Evolutionary conservation across 1,140 invertebrate species (phyloP).

Genomic region (Trinorchestia longiramus): DNA sequence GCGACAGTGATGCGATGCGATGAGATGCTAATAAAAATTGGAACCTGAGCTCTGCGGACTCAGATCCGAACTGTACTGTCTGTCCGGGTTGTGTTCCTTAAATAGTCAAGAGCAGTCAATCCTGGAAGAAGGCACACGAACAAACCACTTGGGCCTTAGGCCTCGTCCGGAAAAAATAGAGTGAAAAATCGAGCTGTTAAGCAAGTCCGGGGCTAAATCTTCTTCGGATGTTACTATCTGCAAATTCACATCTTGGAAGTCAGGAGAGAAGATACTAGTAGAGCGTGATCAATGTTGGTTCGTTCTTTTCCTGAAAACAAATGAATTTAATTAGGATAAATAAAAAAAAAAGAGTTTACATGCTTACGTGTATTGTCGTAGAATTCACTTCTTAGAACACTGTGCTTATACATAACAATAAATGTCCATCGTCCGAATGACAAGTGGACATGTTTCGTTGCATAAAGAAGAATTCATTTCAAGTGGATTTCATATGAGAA

Average conservation of each 20-base stretch:
- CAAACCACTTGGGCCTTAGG: neutral
- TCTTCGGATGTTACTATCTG: neutral
- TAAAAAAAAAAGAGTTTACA: neutral
- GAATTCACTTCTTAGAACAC: neutral
- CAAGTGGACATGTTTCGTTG: neutral
- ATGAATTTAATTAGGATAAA: neutral
- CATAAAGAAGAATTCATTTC: neutral
- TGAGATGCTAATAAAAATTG: neutral
- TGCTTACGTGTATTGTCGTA: neutral
- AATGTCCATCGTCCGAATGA: neutral
- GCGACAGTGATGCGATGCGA: constrained; percentile 6
- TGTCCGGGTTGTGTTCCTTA: neutral
- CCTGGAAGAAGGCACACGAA: neutral
- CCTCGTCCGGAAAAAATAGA: neutral
- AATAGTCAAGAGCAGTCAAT: neutral
- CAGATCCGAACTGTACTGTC: neutral
- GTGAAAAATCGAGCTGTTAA: neutral
- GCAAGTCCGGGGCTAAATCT: neutral
- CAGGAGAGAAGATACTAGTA: neutral
- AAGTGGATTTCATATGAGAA: neutral
- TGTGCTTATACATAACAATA: neutral
- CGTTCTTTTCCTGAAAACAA: neutral
- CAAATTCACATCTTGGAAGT: neutral
- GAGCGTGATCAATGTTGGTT: neutral
- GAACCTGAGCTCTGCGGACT: constrained; percentile 13